Evolutionary conservation across 2,888 invertebrate species (phyloP), one percentile per base, ranked within the genome.

Genomic region (Nemurella pictetii): DNA sequence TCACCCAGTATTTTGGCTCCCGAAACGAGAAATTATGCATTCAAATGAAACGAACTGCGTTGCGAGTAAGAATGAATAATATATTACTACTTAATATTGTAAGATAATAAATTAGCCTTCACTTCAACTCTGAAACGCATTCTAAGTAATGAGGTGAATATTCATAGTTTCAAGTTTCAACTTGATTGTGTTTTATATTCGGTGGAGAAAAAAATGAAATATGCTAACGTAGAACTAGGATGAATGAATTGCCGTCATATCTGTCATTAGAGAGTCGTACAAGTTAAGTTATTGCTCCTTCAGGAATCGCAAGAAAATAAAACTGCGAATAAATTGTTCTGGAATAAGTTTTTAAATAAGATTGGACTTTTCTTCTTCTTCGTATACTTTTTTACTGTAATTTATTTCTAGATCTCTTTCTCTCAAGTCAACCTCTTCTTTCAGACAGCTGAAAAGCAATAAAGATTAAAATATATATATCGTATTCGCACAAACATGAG

Each of bases 311-410:
- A 72, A 27, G 55, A 82, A 82, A 82, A 55, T 55, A 82, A 82
- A 82, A 82, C 55, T 72, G 26, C 5, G 82, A 82, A 82, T 82
- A 82, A 82, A 82, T 55, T 82, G 82, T 82, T 82, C 82, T 82
- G 82, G 20, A 82, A 82, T 82, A 82, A 82, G 82, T 82, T 82
- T 80, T 82, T 82, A 82, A 82, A 82, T 82, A 82, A 82, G 82
- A 55, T 82, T 82, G 82, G 55, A 27, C 82, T 26, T 75, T n/a
- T 27, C 28, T 78, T 78, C 30, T 78, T 78, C 78, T 28, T 78
- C 55, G 27, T 72, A 55, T 72, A 25, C 28, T 72, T 55, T 55
- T 15, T 55, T 26, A 15, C 28, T 28, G 82, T 82, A 36, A 55
- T 82, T 72, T 82, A 82, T 82, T 27, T 80, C 35, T 12, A 20